Evolutionary conservation across 2,797 vertebrate species (phyloP).

Genomic region (Lacerta viridis): DNA sequence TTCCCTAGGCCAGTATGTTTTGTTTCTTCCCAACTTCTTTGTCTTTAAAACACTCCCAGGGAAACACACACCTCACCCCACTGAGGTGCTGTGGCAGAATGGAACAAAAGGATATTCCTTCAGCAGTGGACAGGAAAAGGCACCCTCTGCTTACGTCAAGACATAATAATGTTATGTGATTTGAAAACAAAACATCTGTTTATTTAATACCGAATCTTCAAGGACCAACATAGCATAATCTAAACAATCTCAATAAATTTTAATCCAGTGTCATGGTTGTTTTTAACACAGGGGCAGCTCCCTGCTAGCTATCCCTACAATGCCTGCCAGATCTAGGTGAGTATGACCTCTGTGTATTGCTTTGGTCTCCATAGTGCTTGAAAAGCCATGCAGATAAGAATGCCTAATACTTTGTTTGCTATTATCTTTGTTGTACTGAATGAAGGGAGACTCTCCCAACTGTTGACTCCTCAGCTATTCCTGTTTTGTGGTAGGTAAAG

Average conservation of each 20-base stretch:
- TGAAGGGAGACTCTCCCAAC: not conserved
- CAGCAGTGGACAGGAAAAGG: not conserved
- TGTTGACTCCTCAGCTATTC: not conserved
- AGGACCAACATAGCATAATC: not conserved
- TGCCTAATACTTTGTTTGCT: conserved; percentile 33
- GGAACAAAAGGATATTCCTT: not conserved
- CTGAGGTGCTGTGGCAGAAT: not conserved
- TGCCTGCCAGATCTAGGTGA: not conserved
- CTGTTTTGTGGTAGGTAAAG: not conserved
- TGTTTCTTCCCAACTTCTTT: not conserved
- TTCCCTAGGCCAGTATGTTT: not conserved
- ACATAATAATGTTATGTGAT: not conserved
- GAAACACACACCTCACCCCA: not conserved
- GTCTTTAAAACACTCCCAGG: not conserved
- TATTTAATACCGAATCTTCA: not conserved
- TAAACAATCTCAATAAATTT: not conserved
- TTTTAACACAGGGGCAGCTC: not conserved
- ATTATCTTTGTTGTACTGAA: conserved; percentile 16
- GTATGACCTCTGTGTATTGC: not conserved
- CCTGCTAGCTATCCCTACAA: not conserved
- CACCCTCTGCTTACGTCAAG: not conserved
- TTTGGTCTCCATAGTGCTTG: conserved; percentile 19
- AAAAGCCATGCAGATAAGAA: conserved; percentile 23
- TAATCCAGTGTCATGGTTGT: not conserved
- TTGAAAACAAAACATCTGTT: not conserved